These are phyloP conservation scores for Chitala chitala DNA, from an alignment of 2,113 vertebrate genomes.

Conservation along the genomic window DNA sequence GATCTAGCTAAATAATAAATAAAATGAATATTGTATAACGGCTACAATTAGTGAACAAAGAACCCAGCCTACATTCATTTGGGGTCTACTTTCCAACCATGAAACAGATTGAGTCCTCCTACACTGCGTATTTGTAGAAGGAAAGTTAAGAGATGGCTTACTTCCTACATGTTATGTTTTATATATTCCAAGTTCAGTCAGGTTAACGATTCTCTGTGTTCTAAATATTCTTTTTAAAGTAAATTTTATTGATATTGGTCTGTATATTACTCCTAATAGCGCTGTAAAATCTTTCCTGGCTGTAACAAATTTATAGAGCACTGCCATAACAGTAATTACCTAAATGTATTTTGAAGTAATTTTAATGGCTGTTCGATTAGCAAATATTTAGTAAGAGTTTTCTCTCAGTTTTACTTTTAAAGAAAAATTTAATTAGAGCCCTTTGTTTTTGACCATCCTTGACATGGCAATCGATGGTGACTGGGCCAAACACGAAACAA, in stretches of 20 bases:
- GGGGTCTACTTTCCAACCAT: background rate
- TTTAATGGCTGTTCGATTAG: no score
- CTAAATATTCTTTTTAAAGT: background rate
- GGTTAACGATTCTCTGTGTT: constrained; percentile 11
- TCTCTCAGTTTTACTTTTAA: no score
- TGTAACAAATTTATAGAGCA: background rate
- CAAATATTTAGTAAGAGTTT: no score
- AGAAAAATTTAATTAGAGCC: no score
- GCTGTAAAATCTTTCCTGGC: background rate
- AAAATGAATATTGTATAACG: constrained; percentile 6
- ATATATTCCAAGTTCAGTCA: background rate
- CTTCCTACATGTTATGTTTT: background rate
- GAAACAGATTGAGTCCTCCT: constrained; percentile 18
- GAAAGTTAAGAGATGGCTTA: background rate
- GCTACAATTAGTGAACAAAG: constrained; percentile 1
- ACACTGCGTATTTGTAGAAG: background rate
- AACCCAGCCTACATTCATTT: constrained; percentile 8
- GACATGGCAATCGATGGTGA: no score
- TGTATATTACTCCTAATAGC: no score
- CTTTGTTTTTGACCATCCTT: no score
- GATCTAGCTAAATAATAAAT: background rate
- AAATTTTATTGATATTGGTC: no score
- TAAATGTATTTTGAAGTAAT: no score
- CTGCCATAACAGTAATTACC: no score
- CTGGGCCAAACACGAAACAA: no score